Base-by-base conservation (phyloP, 2,888 invertebrate species). In the Gibbula magus region DNA sequence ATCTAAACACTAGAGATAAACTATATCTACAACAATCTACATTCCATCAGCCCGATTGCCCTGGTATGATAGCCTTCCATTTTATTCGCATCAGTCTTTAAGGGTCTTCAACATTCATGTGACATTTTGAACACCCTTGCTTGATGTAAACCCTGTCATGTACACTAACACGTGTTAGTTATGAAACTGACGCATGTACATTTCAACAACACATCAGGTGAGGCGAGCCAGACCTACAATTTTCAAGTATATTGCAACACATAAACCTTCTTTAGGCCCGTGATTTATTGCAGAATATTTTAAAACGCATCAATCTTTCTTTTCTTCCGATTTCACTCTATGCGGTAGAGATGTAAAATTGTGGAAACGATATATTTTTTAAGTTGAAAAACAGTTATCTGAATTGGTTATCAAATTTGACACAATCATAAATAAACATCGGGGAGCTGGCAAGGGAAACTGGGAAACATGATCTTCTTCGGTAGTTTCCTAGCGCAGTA, bases 351-450 rank as follows among this genome's bases (percentile, higher is more conserved):
- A 29, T 61, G 61, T 61, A 61, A 61, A 61, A 25, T 61, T 61
- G 25, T 16, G 13, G 61, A 61, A 61, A 61, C 25, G 61, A 61
- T 61, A 61, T 61, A 61, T 29, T 61, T 61, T 61, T 61, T 2
- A 25, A 25, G 29, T 25, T 61, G 29, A 29, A 29, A 61, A 61
- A 61, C 25, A 61, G 61, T 61, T 61, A 61, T 61, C 61, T 25
- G 25, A 25, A 29, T 61, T 25, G 61, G 61, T 61, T 61, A 61
- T 61, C 61, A 61, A 61, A 61, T 18, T 25, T 61, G 61, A 61
- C 61, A 61, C 61, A 61, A 29, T 25, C 61, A 61, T 61, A 61
- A 61, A 61, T 61, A 61, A 61, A 61, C 61, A 61, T 25, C 13
- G 61, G 29, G 20, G 29, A 61, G 61, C 29, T 29, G 16, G 29